Evolutionary conservation across 2,888 invertebrate species (phyloP).

Genomic region (Diarsia mendica): DNA sequence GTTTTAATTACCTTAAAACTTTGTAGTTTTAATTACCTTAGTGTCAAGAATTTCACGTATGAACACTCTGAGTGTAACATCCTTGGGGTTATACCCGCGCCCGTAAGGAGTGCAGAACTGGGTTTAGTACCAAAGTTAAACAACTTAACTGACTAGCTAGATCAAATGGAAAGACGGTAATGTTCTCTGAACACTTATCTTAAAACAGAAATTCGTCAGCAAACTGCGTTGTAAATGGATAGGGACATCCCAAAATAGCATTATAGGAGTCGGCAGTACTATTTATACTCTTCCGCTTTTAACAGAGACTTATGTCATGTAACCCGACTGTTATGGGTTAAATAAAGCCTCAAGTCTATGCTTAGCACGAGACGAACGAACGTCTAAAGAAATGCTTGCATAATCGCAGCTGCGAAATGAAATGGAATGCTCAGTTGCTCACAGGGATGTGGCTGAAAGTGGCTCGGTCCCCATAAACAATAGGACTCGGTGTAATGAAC

Average conservation of each 20-base stretch:
- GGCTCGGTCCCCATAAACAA: slow-evolving; percentile 53
- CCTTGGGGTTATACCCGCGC: not conserved
- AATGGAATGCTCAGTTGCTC: slow-evolving; percentile 39
- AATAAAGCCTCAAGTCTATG: slow-evolving; percentile 12
- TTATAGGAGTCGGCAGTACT: slow-evolving; percentile 27
- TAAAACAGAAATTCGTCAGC: not conserved
- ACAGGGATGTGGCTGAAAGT: slow-evolving; percentile 38
- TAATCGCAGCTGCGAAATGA: slow-evolving; percentile 43
- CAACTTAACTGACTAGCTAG: not conserved
- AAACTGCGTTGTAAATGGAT: slow-evolving; percentile 5
- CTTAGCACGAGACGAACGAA: slow-evolving; percentile 12
- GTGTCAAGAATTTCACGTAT: not conserved
- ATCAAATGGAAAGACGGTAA: not conserved
- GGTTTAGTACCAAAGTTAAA: slow-evolving; percentile 1
- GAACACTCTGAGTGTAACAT: not conserved
- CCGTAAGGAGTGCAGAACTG: not conserved
- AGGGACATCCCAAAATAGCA: slow-evolving; percentile 33
- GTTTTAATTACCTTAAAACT: slow-evolving; percentile 6
- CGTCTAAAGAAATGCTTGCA: slow-evolving; percentile 36
- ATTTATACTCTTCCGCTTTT: slow-evolving; percentile 45
- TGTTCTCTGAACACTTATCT: not conserved
- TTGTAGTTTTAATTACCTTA: slow-evolving; percentile 3
- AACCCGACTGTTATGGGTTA: slow-evolving; percentile 23
- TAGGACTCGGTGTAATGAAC: slow-evolving; percentile 57
- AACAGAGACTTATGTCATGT: slow-evolving; percentile 10